Evolutionary conservation across 2,113 vertebrate genomes (phyloP).

Genomic region (Melanerpes formicivorus): DNA sequence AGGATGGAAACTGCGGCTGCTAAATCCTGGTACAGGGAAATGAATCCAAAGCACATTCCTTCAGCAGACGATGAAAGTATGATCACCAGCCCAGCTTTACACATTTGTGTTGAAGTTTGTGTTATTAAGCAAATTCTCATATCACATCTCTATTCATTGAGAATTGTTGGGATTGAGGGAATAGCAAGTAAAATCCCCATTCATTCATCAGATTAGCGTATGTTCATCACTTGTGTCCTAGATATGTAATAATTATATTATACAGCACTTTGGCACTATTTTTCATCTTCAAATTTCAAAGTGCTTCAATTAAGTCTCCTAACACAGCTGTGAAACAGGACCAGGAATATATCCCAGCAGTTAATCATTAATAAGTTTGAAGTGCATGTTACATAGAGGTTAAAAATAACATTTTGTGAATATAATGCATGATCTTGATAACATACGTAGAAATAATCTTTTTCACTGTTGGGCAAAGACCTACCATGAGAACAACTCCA

Average conservation of each 20-base stretch:
- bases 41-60: not conserved
- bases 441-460: not conserved
- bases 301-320: not conserved
- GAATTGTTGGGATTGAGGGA: not conserved
- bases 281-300: not conserved
- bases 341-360: not conserved
- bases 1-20: not conserved
- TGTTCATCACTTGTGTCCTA: not conserved
- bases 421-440: not conserved
- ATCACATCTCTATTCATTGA: not conserved
- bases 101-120: not conserved
- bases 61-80: not conserved
- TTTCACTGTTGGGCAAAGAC: not conserved
- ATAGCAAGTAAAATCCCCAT: not conserved
- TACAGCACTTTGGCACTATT: not conserved
- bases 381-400: not conserved
- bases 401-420: conserved; percentile 1
- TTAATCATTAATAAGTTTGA: conserved; percentile 24
- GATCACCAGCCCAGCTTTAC: not conserved
- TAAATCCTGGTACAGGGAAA: not conserved
- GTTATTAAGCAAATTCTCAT: not conserved
- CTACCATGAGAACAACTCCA: not conserved
- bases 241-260: not conserved
- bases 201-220: not conserved
- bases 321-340: not conserved